Base-by-base conservation (phyloP, 2,113 vertebrate genomes). In the Perca fluviatilis region DNA sequence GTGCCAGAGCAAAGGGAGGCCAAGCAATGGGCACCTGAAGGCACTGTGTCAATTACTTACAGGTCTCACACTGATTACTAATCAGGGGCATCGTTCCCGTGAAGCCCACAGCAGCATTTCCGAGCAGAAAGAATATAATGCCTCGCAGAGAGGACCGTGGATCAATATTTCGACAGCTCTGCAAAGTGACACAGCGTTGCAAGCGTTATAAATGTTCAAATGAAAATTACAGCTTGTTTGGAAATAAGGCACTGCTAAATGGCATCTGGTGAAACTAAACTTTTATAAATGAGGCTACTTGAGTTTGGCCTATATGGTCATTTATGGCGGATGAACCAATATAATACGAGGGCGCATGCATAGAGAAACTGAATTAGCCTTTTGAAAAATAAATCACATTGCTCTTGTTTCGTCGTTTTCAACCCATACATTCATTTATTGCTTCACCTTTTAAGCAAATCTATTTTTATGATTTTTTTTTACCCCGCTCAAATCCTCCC, bases 151-250 rank as follows among this genome's bases (percentile, higher is more conserved):
- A 97, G 94, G 94, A 85, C 82, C 58, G 85, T 83, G 93, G 96
- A 98, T 98, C 97, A 96, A 98, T 98, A 97, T 86, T 95, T 95
- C 95, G 94, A 94, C 96, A 86, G 91, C 96, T 95, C 94, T 93
- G 96, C 96, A 96, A 75, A 87, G 92, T 94, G 90, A 93, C 96
- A 96, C 94, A 93, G 96, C 96, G 73, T 93, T 91, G 94, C 96
- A 43, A 82, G 80, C 85, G 19, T 87, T 88, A 83, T 80, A 78
- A 86, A 88, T 85, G 86, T 71, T 90, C 74, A 83, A 83, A 90
- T 68, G 82, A 92, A 85, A 88, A 92, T 91, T 84, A 79, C 74
- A 60, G 69, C 79, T 68, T 82, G 84, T 88, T 88, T 85, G 64
- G 63, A 61, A 76, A 86, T 70, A 70, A 83, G 75, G 78, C 63